Conservation (phyloP, 2,888 invertebrate species). For the Tuta absoluta region DNA sequence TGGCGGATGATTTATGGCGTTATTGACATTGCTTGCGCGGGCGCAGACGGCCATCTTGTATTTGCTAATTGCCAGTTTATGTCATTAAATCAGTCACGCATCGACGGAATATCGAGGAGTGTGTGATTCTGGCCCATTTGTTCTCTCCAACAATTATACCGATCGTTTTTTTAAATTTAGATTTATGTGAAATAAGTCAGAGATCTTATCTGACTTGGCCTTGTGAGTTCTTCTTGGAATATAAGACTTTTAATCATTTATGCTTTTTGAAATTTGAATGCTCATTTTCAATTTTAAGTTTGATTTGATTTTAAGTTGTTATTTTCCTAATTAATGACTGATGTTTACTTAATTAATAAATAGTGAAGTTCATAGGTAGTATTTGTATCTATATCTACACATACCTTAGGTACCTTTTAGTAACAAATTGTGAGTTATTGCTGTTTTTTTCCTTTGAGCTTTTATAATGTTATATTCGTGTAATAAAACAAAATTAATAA, state of each 20-base stretch:
- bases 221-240: slow-evolving; percentile 5
- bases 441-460: neutral
- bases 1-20: slow-evolving; percentile 73
- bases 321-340: too few species aligned
- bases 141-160: slow-evolving; percentile 28
- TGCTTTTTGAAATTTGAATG: neutral
- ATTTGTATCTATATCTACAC: too few species aligned
- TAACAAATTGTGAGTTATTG: too few species aligned
- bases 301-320: neutral
- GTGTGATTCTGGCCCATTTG: slow-evolving; percentile 35
- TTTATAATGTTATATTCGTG: neutral
- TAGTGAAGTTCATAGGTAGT: too few species aligned
- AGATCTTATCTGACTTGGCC: slow-evolving; percentile 18
- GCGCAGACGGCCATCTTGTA: slow-evolving; percentile 72
- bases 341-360: too few species aligned
- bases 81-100: slow-evolving; percentile 74
- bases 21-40: slow-evolving; percentile 71
- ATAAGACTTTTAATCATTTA: neutral
- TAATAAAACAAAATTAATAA: slow-evolving; percentile 4
- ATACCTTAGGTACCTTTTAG: too few species aligned
- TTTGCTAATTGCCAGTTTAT: slow-evolving; percentile 66
- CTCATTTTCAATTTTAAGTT: neutral
- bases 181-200: slow-evolving; percentile 22
- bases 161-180: slow-evolving; percentile 24
- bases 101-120: slow-evolving; percentile 46